Percentiles rank a stretch among this genome's conserved stretches.
Evolutionary conservation across 2,113 vertebrate genomes (phyloP).

Genomic region (Xiphophorus couchianus): DNA sequence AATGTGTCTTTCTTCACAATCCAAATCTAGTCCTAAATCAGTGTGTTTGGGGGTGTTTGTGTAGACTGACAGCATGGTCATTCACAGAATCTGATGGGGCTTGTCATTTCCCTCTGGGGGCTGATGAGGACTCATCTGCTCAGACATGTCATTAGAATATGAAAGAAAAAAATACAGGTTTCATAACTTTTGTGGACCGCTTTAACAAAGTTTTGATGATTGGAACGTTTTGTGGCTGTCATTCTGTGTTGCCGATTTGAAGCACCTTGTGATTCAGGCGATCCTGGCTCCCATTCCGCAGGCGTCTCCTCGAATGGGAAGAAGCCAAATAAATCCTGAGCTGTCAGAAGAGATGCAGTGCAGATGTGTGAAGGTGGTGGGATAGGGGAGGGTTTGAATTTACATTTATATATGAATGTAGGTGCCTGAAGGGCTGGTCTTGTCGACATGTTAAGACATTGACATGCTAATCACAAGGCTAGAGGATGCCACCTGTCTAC

Average conservation of each 20-base stretch:
- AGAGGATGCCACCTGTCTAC: constrained; percentile 77
- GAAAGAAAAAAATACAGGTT: constrained; percentile 62
- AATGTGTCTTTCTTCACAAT: constrained; percentile 32
- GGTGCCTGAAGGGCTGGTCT: constrained; percentile 64
- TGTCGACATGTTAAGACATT: constrained; percentile 79
- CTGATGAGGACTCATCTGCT: constrained; percentile 56
- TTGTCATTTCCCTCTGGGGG: constrained; percentile 61
- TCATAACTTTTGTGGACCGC: constrained; percentile 56
- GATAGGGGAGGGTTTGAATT: constrained; percentile 60
- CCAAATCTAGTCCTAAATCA: constrained; percentile 62
- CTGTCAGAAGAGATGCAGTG: constrained; percentile 69
- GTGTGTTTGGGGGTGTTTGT: constrained; percentile 6
- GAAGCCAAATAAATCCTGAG: constrained; percentile 76
- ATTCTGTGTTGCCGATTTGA: constrained; percentile 47
- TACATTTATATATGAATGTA: constrained; percentile 85
- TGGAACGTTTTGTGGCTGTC: constrained; percentile 64
- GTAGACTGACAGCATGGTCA: constrained; percentile 50
- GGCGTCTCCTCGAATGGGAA: constrained; percentile 57
- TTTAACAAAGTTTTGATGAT: constrained; percentile 67
- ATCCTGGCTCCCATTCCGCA: constrained; percentile 37
- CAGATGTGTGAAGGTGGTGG: constrained; percentile 55
- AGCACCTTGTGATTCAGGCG: constrained; percentile 52
- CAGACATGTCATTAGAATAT: constrained; percentile 60
- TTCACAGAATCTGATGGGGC: constrained; percentile 56
- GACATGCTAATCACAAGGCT: constrained; percentile 84